These are phyloP conservation scores for Gambusia yucatana DNA, from an alignment of 2,797 vertebrate genomes.

Conservation along the genomic window DNA sequence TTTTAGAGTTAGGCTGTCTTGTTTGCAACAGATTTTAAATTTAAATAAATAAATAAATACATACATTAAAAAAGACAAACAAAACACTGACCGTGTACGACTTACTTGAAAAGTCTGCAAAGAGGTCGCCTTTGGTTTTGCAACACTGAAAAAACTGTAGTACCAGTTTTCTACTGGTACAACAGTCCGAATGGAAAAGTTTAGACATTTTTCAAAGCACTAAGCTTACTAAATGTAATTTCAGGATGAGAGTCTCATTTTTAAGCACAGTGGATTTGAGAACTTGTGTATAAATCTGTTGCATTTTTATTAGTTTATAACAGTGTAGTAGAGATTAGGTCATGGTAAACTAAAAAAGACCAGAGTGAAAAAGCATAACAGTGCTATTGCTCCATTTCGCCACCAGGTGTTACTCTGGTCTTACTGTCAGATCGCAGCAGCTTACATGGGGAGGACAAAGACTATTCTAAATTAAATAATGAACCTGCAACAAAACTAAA, in stretches of 20 bases:
- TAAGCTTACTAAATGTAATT: neutral
- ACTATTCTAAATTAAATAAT: neutral
- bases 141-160: neutral
- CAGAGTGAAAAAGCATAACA: neutral
- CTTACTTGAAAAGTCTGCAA: neutral
- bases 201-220: neutral
- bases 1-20: neutral
- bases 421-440: neutral
- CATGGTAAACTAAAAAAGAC: neutral
- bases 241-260: neutral
- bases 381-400: slow-evolving; percentile 27
- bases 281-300: too few relatives aligned
- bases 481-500: neutral
- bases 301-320: neutral
- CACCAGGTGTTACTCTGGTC: slow-evolving; percentile 53
- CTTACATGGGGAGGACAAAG: neutral
- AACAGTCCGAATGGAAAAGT: neutral
- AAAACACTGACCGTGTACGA: neutral
- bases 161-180: neutral
- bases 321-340: neutral
- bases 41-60: too few relatives aligned
- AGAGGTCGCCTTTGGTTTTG: neutral
- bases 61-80: neutral
- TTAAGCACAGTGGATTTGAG: neutral
- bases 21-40: neutral